Evolutionary conservation across 2,888 invertebrate species (phyloP).

Genomic region (Callosobruchus maculatus): DNA sequence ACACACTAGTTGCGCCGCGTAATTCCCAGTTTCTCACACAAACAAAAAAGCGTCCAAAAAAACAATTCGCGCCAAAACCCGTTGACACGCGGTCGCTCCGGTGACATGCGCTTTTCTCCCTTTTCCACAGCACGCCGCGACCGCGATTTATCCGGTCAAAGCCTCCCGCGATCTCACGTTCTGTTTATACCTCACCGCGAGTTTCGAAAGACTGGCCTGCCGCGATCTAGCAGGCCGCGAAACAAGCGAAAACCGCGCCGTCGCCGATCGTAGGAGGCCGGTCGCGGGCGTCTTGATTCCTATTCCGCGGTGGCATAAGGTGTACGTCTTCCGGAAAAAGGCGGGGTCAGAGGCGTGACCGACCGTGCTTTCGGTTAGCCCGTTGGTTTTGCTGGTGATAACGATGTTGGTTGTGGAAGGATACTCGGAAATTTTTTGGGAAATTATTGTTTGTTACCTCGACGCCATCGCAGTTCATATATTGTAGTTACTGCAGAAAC

Average conservation of each 20-base stretch:
- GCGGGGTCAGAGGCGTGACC: constrained; percentile 12
- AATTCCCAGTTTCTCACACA: background rate
- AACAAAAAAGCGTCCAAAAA: constrained; percentile 6
- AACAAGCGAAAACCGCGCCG: constrained; percentile 24
- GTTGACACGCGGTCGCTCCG: constrained; percentile 3
- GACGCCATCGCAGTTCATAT: background rate
- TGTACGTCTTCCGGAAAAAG: constrained; percentile 25
- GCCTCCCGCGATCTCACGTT: background rate
- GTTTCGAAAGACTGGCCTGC: background rate
- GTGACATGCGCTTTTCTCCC: constrained; percentile 10
- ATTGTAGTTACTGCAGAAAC: background rate
- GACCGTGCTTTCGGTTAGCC: constrained; percentile 4
- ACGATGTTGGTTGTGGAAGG: constrained; percentile 3
- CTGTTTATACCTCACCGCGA: background rate
- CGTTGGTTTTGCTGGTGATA: constrained; percentile 2
- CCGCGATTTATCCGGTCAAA: constrained; percentile 10
- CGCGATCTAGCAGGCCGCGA: constrained; percentile 4
- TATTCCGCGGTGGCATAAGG: constrained; percentile 40
- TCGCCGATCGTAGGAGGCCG: constrained; percentile 38
- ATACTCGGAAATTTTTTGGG: constrained; percentile 7
- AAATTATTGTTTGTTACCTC: background rate
- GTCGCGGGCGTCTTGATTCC: constrained; percentile 36
- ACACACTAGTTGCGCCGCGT: constrained; percentile 2
- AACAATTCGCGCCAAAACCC: constrained; percentile 5
- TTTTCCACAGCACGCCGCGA: constrained; percentile 6